Conservation (phyloP, 2,797 vertebrate genomes). For the Cottoperca gobio region DNA sequence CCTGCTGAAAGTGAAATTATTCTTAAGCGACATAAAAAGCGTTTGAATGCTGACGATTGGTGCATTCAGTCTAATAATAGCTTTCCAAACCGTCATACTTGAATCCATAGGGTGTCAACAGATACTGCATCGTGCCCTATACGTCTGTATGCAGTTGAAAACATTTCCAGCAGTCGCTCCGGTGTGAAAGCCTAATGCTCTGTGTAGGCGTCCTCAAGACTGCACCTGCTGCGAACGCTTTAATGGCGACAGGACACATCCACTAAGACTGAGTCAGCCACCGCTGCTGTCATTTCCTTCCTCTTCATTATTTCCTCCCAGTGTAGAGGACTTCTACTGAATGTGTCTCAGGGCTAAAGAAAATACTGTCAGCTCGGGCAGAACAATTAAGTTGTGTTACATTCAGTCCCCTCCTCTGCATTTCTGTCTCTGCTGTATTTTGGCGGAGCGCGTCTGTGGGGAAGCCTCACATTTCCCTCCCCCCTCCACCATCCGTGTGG, state of each 20-base stretch:
- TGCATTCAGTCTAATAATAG: neutral
- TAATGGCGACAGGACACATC: constrained; percentile 53
- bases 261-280: constrained; percentile 48
- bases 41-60: no score
- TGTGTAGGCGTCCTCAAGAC: constrained; percentile 53
- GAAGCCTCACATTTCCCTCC: constrained; percentile 35
- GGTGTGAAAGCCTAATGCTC: constrained; percentile 43
- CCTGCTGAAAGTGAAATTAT: no score
- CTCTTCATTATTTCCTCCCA: constrained; percentile 53
- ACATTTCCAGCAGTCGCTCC: constrained; percentile 16
- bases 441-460: constrained; percentile 23
- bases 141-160: constrained; percentile 17
- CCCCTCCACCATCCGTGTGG: constrained; percentile 4
- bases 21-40: no score
- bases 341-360: constrained; percentile 48
- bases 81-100: constrained; percentile 13
- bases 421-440: constrained; percentile 35
- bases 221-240: constrained; percentile 68
- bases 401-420: constrained; percentile 35
- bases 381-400: constrained; percentile 56
- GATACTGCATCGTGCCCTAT: no score
- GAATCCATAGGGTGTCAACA: neutral
- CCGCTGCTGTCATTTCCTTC: constrained; percentile 36
- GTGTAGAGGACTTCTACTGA: constrained; percentile 36
- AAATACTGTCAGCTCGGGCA: constrained; percentile 33